phyloP scores from a whole-genome alignment of 2,888 invertebrate genomes.

The Parapristionchus giblindavisi region DNA sequence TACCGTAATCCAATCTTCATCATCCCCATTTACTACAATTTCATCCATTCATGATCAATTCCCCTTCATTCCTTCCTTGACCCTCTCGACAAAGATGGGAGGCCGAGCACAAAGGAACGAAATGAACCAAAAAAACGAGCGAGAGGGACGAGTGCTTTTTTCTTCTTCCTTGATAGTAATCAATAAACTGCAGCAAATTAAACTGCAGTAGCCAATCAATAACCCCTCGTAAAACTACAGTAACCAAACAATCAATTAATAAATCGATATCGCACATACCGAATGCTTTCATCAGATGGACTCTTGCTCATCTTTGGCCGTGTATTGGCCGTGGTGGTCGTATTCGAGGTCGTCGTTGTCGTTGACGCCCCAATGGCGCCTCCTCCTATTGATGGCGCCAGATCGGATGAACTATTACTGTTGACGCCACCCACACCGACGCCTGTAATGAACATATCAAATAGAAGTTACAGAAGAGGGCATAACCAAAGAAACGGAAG shows the following conservation, averaged over 20 bases:
- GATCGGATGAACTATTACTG: too few relatives aligned
- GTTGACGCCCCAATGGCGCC: not conserved
- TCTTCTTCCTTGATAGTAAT: too few relatives aligned
- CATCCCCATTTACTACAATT: too few relatives aligned
- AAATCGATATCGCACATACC: conserved; percentile 47
- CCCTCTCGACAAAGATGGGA: not conserved
- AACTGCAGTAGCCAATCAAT: not conserved
- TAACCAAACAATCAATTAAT: not conserved
- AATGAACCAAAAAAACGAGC: too few relatives aligned
- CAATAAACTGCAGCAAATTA: too few relatives aligned
- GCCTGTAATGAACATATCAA: too few relatives aligned
- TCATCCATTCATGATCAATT: not conserved
- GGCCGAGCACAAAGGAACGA: too few relatives aligned
- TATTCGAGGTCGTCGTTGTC: conserved; percentile 37
- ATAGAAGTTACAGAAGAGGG: not conserved
- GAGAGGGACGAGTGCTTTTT: too few relatives aligned
- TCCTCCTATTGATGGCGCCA: too few relatives aligned
- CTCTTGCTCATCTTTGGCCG: conserved; percentile 58
- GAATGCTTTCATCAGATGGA: conserved; percentile 63
- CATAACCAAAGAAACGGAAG: too few relatives aligned
- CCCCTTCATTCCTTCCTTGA: not conserved
- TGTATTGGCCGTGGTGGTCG: not conserved
- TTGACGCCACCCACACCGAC: too few relatives aligned
- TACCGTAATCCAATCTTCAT: too few relatives aligned
- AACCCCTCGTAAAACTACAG: not conserved